Base-by-base conservation (phyloP, 92 coral and sea anemone genomes). In the Palythoa caribaeorum region DNA sequence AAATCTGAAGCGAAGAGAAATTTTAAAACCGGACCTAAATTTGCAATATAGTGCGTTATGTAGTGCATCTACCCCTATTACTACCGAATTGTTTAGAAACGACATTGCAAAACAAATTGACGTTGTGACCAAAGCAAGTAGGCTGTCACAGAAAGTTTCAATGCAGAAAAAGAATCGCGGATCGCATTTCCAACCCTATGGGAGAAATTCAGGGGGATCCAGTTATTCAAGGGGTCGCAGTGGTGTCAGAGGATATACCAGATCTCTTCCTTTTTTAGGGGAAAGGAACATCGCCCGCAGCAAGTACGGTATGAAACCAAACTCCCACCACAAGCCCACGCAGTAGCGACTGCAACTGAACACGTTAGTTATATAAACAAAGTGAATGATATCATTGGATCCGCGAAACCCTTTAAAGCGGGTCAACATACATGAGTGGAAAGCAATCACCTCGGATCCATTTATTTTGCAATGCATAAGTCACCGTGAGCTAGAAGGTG, bases 381-480 rank as follows among this genome's bases (percentile, higher is more conserved):
- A 53, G 78, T 91, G 60, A 87, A 63, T 38, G 7, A 37, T 35
- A 71, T 87, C 47, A 28, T 81, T 35, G 15, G 16, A n/a, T 15
- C 89, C 38, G 59, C 88, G 59, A 16, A 38, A 63, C 93, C 91
- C 19, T 87, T 91, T 83, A 20, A 28, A 38, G 88, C 77, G n/a
- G 91, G 91, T 38, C 93, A 81, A 66, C 20, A 5, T 81, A 37
- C 37, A 83, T 17, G 74, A 84, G 72, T 91, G 89, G 90, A 62
- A 78, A 69, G 21, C 39, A 66, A 91, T 91, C 35, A 92, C 92
- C 5, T 89, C 92, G 21, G 90, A 92, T 79, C 83, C 92, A 59
- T 84, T 89, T 86, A 69, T 85, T 2, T 71, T 86, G 76, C 78
- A 83, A 77, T 90, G 90, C 69, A 78, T 90, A 16, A 47, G 47